phyloP scores from a whole-genome alignment of 2,113 vertebrate species.

The Nothoprocta pentlandii region DNA sequence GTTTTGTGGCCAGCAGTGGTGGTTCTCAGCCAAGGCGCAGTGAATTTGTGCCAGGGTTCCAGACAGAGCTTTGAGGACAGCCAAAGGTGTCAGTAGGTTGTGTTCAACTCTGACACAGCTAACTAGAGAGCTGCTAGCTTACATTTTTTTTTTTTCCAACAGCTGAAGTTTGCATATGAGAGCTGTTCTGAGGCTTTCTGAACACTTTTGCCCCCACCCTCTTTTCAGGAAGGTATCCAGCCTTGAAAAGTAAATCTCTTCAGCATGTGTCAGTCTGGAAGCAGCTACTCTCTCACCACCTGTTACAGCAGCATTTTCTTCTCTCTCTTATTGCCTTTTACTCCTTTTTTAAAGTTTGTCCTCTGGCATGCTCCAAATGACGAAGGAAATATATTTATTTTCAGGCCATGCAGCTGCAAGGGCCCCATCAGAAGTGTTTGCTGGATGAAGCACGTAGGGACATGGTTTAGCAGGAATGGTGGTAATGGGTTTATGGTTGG shows the following conservation, averaged over 20 bases:
- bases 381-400: background rate
- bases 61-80: background rate
- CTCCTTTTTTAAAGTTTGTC: background rate
- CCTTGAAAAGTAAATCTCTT: constrained; percentile 20
- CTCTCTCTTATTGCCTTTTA: constrained; percentile 17
- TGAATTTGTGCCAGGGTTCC: background rate
- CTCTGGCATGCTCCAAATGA: constrained; percentile 26
- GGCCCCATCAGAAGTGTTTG: too few relatives aligned
- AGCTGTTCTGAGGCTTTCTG: background rate
- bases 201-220: background rate
- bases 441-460: too few relatives aligned
- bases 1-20: background rate
- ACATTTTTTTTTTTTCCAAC: background rate
- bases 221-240: constrained; percentile 23
- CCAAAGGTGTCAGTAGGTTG: background rate
- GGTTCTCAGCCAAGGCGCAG: background rate
- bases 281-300: constrained; percentile 26
- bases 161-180: background rate
- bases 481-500: too few relatives aligned
- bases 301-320: constrained; percentile 31
- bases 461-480: too few relatives aligned
- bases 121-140: background rate
- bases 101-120: background rate
- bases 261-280: constrained; percentile 9
- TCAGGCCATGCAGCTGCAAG: too few relatives aligned